A percentile compares a stretch with the other conserved stretches of the same genome.
These are phyloP conservation scores for Allophyes oxyacanthae DNA, from an alignment of 2,888 invertebrate species.

Conservation along the genomic window DNA sequence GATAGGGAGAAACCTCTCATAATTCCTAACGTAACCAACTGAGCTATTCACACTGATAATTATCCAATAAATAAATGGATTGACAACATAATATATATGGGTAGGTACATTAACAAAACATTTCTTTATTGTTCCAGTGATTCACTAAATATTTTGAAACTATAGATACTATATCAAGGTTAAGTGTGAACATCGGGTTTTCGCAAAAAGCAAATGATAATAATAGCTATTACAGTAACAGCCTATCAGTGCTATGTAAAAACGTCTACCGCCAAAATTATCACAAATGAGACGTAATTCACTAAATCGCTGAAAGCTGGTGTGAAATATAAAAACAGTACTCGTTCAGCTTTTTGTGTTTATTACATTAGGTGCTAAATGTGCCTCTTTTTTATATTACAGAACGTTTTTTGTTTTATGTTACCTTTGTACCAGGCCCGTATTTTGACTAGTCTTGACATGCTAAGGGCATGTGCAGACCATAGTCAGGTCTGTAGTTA, in stretches of 20 bases:
- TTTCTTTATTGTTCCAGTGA: background rate
- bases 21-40: too few species aligned
- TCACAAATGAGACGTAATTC: conserved; percentile 40
- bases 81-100: too few species aligned
- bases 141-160: background rate
- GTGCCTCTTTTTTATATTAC: background rate
- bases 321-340: conserved; percentile 2
- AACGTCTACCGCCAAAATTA: conserved; percentile 25
- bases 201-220: conserved; percentile 29
- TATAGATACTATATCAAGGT: background rate
- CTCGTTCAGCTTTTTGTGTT: background rate
- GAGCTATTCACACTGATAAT: too few species aligned
- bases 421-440: too few species aligned
- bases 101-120: too few species aligned
- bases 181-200: background rate
- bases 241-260: conserved; percentile 18
- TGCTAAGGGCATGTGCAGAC: too few species aligned
- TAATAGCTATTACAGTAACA: conserved; percentile 25
- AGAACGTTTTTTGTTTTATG: too few species aligned
- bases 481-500: too few species aligned
- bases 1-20: too few species aligned
- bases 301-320: conserved; percentile 20
- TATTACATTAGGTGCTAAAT: background rate
- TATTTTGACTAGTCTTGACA: too few species aligned
- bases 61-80: too few species aligned